Base-by-base conservation (phyloP, 2,888 invertebrate species). In the Macropis europaea region DNA sequence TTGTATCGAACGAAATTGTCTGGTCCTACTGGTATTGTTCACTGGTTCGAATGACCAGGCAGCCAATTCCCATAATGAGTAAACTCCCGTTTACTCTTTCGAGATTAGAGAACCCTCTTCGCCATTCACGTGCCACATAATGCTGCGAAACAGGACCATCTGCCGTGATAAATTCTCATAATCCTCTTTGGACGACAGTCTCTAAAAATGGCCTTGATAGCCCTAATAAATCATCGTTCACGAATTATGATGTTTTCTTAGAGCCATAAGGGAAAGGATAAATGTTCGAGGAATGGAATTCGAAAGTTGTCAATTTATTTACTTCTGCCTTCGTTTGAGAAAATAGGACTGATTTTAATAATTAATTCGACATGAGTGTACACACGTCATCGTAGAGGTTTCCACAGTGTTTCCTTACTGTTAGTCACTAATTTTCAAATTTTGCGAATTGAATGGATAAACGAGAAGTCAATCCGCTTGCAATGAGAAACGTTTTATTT, bases 91-190 rank as follows among this genome's bases (percentile, higher is more conserved):
- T 59, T 15, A 24, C 26, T 6, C 36, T 22, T 40, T 19, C 13
- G 34, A 40, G 15, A 61, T 62, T 63, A 56, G 54, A 34, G 17
- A 15, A 28, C 15, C 26, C 19, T 9, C 22, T 5, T 30, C 34
- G 53, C 15, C n/a, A 36, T 52, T 34, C 47, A 17, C 11, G 22
- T 9, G 28, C 7, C 34, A 1, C 19, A 17, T 19, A 48, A 43
- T 32, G 50, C 54, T 42, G 17, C 28, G 22, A 24, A 45, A 50
- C 15, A 48, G 32, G 45, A 7, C 42, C 71, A 60, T 70, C 69
- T 61, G 68, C 30, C 56, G n/a, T 30, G 50, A 56, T 38, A 38
- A 60, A 45, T 32, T n/a, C n/a, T n/a, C n/a, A 5, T 32, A 40
- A 45, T 59, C 53, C 30, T 32, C 17, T 53, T 36, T 42, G 17